These are phyloP conservation scores for Alexandromys fortis DNA, from an alignment of 2,113 vertebrate species.

Conservation along the genomic window DNA sequence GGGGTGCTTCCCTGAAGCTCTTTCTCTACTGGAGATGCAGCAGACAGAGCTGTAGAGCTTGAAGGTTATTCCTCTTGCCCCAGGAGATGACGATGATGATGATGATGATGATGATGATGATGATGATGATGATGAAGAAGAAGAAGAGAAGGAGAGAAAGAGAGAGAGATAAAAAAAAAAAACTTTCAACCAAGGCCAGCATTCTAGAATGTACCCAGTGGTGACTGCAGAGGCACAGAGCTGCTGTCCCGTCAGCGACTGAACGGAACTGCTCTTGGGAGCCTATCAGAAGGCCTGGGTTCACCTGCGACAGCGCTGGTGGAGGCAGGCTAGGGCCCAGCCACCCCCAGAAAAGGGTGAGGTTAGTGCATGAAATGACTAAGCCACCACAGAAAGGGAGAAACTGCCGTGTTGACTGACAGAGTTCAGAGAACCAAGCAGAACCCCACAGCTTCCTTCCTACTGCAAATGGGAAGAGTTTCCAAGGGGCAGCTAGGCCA, in stretches of 20 bases:
- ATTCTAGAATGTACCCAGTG: not conserved
- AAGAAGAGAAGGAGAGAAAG: too few relatives aligned
- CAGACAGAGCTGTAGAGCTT: not conserved
- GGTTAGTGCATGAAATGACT: not conserved
- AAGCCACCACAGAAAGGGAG: not conserved
- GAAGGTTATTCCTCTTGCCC: not conserved
- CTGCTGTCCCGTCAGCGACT: not conserved
- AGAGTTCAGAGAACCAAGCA: not conserved
- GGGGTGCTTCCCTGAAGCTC: not conserved
- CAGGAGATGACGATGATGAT: not conserved
- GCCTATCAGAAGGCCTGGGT: fast-evolving
- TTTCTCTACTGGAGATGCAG: not conserved
- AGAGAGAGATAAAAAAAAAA: too few relatives aligned
- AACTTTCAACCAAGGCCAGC: not conserved
- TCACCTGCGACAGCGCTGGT: fast-evolving
- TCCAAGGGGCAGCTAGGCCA: too few relatives aligned
- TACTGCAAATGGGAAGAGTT: not conserved
- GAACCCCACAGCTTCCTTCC: not conserved
- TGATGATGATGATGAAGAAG: not conserved
- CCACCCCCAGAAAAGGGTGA: not conserved
- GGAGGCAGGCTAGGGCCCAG: too few relatives aligned
- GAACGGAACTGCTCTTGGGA: not conserved
- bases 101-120: not conserved
- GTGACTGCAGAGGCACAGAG: not conserved
- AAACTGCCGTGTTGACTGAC: not conserved